phyloP scores from a whole-genome alignment of 2,113 vertebrate species.

The Rallus limicola region DNA sequence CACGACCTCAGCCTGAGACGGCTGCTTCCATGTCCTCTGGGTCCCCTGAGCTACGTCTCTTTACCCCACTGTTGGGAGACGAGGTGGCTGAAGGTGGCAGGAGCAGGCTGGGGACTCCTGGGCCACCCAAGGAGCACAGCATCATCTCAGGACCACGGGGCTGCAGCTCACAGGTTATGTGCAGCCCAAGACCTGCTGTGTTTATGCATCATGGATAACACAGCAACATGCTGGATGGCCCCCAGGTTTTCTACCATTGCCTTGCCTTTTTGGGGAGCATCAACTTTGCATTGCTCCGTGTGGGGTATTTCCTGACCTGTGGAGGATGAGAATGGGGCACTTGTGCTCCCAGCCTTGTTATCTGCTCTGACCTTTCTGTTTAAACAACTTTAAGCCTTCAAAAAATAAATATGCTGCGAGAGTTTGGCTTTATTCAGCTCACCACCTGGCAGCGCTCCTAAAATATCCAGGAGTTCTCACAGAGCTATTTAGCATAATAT shows the following conservation, averaged over 20 bases:
- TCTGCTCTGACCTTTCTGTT: background rate
- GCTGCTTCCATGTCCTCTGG: background rate
- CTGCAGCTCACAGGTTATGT: background rate
- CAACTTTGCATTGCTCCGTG: fast-evolving
- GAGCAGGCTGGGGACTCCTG: background rate
- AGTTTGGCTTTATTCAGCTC: slow-evolving; percentile 14
- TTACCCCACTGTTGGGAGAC: fast-evolving
- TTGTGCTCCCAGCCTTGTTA: background rate
- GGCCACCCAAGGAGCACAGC: background rate
- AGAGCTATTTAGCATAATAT: slow-evolving; percentile 3
- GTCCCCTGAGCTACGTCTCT: fast-evolving
- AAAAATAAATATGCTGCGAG: slow-evolving; percentile 18
- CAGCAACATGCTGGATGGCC: fast-evolving
- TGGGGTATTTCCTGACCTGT: fast-evolving
- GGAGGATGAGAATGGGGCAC: background rate
- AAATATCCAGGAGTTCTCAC: slow-evolving; percentile 19
- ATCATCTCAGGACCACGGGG: background rate
- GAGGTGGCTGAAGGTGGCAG: background rate
- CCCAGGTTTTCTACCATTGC: background rate
- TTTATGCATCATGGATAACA: background rate
- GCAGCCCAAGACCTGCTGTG: background rate
- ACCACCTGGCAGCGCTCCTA: background rate
- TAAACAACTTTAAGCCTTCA: background rate
- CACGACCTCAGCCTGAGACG: background rate
- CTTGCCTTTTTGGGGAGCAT: background rate